Conservation (phyloP, 2,888 invertebrate genomes). For the Ophion ellenae region DNA sequence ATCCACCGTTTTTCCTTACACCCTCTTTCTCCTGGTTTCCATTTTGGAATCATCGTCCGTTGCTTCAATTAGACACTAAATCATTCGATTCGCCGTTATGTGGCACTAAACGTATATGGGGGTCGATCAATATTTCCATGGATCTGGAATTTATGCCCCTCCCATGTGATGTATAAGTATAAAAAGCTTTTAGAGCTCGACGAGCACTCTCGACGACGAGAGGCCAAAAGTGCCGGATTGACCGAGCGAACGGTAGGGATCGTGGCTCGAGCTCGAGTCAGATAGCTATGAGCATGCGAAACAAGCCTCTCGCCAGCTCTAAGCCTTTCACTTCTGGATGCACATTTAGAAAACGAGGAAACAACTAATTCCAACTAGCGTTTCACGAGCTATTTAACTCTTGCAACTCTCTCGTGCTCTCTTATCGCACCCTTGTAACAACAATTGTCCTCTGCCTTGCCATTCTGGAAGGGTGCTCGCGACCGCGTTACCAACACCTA, state of each 20-base stretch:
- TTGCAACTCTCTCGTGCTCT: conserved; percentile 74
- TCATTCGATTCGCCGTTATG: not conserved
- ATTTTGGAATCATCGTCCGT: not conserved
- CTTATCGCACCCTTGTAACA: conserved; percentile 78
- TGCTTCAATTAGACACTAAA: conserved; percentile 8
- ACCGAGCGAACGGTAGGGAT: conserved; percentile 1
- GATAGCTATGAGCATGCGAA: conserved; percentile 12
- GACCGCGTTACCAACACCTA: conserved; percentile 21
- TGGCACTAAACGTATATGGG: not conserved
- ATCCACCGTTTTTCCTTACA: conserved; percentile 1
- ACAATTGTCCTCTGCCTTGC: conserved; percentile 76
- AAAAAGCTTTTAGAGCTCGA: conserved; percentile 17
- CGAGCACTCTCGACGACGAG: conserved; percentile 6
- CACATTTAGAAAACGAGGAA: conserved; percentile 71
- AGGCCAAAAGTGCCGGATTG: conserved; percentile 15
- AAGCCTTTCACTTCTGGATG: conserved; percentile 57
- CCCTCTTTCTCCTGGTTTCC: not conserved
- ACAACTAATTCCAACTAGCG: conserved; percentile 82
- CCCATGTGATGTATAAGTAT: not conserved
- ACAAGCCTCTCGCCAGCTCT: conserved; percentile 22
- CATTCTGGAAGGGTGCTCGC: conserved; percentile 9
- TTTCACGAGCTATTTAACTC: conserved; percentile 82
- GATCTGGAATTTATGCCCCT: not conserved
- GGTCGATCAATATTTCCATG: not conserved
- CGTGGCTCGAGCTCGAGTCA: not conserved